A percentile compares a stretch with the other conserved stretches of the same genome.
Conservation (phyloP, 1,140 invertebrate genomes). For the Conopomorpha cramerella region DNA sequence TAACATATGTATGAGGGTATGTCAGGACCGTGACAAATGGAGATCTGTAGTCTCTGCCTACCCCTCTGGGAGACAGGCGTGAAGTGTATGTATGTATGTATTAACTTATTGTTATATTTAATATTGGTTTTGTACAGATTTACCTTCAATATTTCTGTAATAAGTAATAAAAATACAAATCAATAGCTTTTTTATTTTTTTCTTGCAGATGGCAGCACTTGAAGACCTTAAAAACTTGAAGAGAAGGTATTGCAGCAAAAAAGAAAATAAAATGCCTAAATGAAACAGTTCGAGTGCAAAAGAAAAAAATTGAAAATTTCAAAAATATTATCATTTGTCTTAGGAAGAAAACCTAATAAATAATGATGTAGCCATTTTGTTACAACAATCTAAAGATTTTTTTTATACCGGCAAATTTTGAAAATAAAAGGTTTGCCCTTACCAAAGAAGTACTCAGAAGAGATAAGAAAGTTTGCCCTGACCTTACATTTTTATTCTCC, state of each 20-base stretch:
- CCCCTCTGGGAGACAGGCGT: too few species aligned
- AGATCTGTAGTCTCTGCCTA: too few species aligned
- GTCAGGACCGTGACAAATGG: too few species aligned
- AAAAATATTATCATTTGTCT: slow-evolving; percentile 5
- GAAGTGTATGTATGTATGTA: too few species aligned
- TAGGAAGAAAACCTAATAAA: slow-evolving; percentile 4
- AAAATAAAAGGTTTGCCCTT: slow-evolving; percentile 3
- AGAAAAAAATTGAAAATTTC: neutral
- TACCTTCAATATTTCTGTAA: neutral
- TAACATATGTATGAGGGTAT: too few species aligned
- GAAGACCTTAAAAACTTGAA: neutral
- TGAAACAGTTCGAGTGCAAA: too few species aligned
- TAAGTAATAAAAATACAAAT: neutral
- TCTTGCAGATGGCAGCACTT: too few species aligned
- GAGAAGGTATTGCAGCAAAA: neutral
- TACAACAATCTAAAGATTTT: slow-evolving; percentile 2
- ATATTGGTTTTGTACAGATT: neutral
- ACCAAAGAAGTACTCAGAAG: slow-evolving; percentile 2
- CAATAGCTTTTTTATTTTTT: too few species aligned
- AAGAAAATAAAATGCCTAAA: too few species aligned
- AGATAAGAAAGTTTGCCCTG: slow-evolving; percentile 6
- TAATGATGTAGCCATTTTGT: slow-evolving; percentile 1
- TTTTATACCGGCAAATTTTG: slow-evolving; percentile 5
- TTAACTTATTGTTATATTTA: too few species aligned
- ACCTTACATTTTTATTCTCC: slow-evolving; percentile 6